A percentile compares a stretch with the other conserved stretches of the same genome.
These are phyloP conservation scores for Lasioglossum calceatum DNA, from an alignment of 2,888 invertebrate species.

Conservation along the genomic window DNA sequence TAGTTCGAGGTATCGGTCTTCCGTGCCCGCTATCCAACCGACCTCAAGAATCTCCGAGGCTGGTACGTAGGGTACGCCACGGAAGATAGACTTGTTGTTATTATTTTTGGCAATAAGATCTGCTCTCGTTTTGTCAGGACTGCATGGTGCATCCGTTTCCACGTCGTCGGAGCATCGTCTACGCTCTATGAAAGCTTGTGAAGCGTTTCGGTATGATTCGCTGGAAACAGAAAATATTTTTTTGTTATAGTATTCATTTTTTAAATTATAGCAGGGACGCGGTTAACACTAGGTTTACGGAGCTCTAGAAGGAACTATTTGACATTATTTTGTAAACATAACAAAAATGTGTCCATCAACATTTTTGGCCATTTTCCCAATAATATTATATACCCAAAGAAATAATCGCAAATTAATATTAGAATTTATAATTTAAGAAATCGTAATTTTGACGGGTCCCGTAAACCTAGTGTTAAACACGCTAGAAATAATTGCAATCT, in stretches of 20 bases:
- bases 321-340: no score
- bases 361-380: no score
- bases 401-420: no score
- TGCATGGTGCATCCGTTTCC: slow-evolving; percentile 48
- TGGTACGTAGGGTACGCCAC: no score
- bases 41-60: slow-evolving; percentile 78
- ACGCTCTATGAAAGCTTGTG: slow-evolving; percentile 79
- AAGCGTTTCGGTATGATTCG: slow-evolving; percentile 77
- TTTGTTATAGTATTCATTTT: background rate
- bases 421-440: no score
- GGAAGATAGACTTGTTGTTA: no score
- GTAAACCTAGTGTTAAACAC: no score
- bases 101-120: slow-evolving; percentile 69
- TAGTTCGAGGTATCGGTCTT: slow-evolving; percentile 77
- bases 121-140: slow-evolving; percentile 68
- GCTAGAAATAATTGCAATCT: no score
- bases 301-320: no score
- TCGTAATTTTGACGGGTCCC: background rate
- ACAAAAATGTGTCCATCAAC: no score
- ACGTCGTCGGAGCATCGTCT: slow-evolving; percentile 64
- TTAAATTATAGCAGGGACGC: background rate
- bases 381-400: no score
- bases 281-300: no score
- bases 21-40: slow-evolving; percentile 78
- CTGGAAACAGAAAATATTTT: slow-evolving; percentile 59